Percentiles rank a stretch among this genome's conserved stretches.
Evolutionary conservation across 2,888 invertebrate genomes (phyloP).

Genomic region (Beris morrisii): DNA sequence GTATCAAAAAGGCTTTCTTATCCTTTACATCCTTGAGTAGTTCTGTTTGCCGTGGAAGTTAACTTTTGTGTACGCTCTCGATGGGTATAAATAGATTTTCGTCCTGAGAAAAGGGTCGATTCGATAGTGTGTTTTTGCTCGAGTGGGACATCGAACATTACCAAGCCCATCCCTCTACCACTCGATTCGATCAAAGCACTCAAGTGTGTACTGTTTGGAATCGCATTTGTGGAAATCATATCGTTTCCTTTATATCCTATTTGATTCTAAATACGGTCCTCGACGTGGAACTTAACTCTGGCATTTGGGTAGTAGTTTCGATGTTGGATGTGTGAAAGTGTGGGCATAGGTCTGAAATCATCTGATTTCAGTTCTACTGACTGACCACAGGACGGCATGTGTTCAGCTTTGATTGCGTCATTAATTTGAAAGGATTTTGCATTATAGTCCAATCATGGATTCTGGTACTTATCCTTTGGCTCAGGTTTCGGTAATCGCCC

Average conservation of each 20-base stretch:
- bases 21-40: conserved; percentile 23
- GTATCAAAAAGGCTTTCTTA: conserved; percentile 21
- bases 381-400: no score
- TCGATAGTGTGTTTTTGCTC: no score
- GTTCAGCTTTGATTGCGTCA: not conserved
- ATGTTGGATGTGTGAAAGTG: no score
- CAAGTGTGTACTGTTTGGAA: conserved; percentile 12
- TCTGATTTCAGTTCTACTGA: no score
- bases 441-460: no score
- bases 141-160: no score
- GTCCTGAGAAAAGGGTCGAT: not conserved
- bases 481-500: no score
- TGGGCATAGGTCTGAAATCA: no score
- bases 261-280: not conserved
- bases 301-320: no score
- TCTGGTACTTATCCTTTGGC: no score
- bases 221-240: conserved; percentile 9
- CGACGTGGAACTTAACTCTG: no score
- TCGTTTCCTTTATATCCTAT: conserved; percentile 14
- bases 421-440: conserved; percentile 10
- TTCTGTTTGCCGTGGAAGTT: conserved; percentile 18
- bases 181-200: conserved; percentile 3
- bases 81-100: conserved; percentile 11
- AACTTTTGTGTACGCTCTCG: conserved; percentile 9
- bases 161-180: no score